Percentiles rank a stretch among this genome's conserved stretches.
These are phyloP conservation scores for Sebastes nivosus DNA, from an alignment of 2,797 vertebrate species.

Conservation along the genomic window DNA sequence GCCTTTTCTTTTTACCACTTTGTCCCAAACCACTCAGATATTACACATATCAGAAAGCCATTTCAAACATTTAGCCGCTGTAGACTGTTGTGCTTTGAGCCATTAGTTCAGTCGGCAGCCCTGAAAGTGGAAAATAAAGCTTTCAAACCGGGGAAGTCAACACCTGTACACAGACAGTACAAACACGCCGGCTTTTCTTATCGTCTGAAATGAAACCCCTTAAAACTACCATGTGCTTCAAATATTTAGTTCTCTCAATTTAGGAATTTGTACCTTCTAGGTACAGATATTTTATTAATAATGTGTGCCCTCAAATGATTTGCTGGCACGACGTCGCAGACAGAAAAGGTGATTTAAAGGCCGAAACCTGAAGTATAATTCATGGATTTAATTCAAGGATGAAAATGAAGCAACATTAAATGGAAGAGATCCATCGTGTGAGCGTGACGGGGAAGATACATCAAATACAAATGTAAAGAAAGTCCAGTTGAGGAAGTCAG, in stretches of 20 bases:
- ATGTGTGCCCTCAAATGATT: not conserved
- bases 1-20: conserved; percentile 47
- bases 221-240: not conserved
- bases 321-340: not conserved
- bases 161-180: not conserved
- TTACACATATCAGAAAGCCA: conserved; percentile 50
- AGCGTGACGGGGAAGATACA: not conserved
- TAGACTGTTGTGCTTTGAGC: conserved; percentile 8
- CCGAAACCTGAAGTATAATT: not conserved
- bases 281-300: not conserved
- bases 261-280: not conserved
- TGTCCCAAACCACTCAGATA: conserved; percentile 47
- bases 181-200: not conserved
- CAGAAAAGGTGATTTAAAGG: too few relatives aligned
- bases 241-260: not conserved
- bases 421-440: not conserved
- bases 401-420: not conserved
- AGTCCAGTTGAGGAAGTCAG: not conserved
- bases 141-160: not conserved
- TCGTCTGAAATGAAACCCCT: not conserved
- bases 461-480: not conserved
- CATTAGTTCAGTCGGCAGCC: conserved; percentile 29
- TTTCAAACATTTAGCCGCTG: conserved; percentile 36
- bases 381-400: not conserved
- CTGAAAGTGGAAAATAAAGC: conserved; percentile 41